Evolutionary conservation across 2,888 invertebrate genomes (phyloP).

Genomic region (Seira sanloemensis): DNA sequence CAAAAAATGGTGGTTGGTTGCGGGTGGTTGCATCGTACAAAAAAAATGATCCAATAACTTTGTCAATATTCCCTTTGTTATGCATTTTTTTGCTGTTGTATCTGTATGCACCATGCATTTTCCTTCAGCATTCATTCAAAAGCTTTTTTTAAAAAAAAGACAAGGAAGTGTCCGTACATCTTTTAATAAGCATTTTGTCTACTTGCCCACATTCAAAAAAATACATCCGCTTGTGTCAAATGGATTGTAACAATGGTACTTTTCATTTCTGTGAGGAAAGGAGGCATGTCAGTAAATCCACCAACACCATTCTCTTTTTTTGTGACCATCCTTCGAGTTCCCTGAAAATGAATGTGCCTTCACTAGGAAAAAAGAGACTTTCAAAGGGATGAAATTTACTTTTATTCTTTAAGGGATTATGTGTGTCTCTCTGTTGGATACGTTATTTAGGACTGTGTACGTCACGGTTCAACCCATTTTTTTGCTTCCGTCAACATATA

Average conservation of each 20-base stretch:
- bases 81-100: too few relatives aligned
- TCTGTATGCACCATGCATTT: too few relatives aligned
- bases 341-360: constrained; percentile 14
- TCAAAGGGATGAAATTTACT: too few relatives aligned
- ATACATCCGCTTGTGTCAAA: not conserved
- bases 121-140: too few relatives aligned
- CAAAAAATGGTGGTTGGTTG: constrained; percentile 1
- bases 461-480: constrained; percentile 32
- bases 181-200: not conserved
- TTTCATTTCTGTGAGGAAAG: not conserved
- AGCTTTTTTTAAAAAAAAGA: too few relatives aligned
- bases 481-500: constrained; percentile 52
- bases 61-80: too few relatives aligned
- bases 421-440: too few relatives aligned
- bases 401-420: too few relatives aligned
- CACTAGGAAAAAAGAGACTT: not conserved
- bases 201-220: constrained; percentile 23
- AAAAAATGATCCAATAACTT: constrained; percentile 39
- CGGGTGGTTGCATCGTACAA: not conserved
- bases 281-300: not conserved
- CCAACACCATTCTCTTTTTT: not conserved
- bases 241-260: constrained; percentile 33
- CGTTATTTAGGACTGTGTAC: too few relatives aligned
- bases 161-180: too few relatives aligned
- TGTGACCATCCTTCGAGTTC: constrained; percentile 48